phyloP scores from a whole-genome alignment of 2,797 vertebrate genomes.

The Pseudochaenichthys georgianus region DNA sequence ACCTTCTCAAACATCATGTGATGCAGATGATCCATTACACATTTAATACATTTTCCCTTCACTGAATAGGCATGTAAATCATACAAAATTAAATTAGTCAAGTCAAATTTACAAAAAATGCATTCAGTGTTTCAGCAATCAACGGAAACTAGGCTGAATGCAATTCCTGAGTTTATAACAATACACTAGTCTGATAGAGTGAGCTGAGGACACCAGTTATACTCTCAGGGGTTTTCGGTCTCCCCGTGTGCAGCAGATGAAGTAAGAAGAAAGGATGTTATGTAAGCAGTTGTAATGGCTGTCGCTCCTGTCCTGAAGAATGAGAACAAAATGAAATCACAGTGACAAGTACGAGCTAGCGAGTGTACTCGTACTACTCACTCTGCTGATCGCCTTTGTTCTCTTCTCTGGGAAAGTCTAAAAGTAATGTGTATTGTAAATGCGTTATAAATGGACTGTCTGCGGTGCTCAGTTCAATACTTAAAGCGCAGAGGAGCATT shows the following conservation, averaged over 20 bases:
- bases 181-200: neutral
- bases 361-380: constrained; percentile 16
- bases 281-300: constrained; percentile 48
- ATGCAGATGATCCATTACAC: neutral
- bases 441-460: neutral
- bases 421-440: neutral
- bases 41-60: neutral
- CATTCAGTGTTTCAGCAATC: neutral
- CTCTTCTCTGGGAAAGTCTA: neutral
- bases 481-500: no score
- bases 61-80: neutral
- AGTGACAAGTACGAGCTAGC: constrained; percentile 32
- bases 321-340: constrained; percentile 49
- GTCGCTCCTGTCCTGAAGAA: constrained; percentile 39
- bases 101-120: neutral
- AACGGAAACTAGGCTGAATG: neutral
- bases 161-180: neutral
- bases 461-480: neutral
- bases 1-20: neutral
- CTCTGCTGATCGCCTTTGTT: neutral
- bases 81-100: neutral
- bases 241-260: constrained; percentile 30
- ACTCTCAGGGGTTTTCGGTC: neutral
- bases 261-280: constrained; percentile 37
- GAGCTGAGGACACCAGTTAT: neutral